Conservation (phyloP, 2,797 vertebrate species). For the Gastrophryne carolinensis region DNA sequence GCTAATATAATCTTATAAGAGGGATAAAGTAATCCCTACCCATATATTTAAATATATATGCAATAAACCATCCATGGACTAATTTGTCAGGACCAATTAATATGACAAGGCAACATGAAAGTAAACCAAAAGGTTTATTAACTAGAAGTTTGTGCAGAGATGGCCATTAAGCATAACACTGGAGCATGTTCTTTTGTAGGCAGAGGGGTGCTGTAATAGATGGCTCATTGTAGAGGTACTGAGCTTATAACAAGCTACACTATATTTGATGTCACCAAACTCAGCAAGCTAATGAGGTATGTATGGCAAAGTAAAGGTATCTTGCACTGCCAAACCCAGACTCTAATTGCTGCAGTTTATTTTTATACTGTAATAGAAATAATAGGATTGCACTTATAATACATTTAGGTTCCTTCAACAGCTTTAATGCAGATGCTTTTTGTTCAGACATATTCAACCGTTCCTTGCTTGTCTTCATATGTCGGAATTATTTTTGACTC, state of each 20-base stretch:
- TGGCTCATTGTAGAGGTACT: background rate
- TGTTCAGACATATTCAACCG: too few relatives aligned
- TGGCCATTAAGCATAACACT: conserved; percentile 5
- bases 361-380: background rate
- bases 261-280: conserved; percentile 6
- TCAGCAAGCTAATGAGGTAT: conserved; percentile 14
- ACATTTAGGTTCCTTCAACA: too few relatives aligned
- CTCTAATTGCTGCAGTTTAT: background rate
- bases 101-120: background rate
- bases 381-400: too few relatives aligned
- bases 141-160: background rate
- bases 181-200: background rate
- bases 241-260: conserved; percentile 26
- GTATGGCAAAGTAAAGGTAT: conserved; percentile 9
- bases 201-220: conserved; percentile 12
- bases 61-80: conserved; percentile 10
- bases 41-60: too few relatives aligned
- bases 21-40: too few relatives aligned
- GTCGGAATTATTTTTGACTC: too few relatives aligned
- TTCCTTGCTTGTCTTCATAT: too few relatives aligned
- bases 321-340: background rate
- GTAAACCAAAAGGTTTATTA: background rate
- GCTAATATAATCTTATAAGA: too few relatives aligned
- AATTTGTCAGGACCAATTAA: conserved; percentile 20
- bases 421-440: too few relatives aligned